Evolutionary conservation across 2,888 invertebrate species (phyloP), one percentile per base, ranked within the genome.

Genomic region (Hydroisotoma schaefferi): DNA sequence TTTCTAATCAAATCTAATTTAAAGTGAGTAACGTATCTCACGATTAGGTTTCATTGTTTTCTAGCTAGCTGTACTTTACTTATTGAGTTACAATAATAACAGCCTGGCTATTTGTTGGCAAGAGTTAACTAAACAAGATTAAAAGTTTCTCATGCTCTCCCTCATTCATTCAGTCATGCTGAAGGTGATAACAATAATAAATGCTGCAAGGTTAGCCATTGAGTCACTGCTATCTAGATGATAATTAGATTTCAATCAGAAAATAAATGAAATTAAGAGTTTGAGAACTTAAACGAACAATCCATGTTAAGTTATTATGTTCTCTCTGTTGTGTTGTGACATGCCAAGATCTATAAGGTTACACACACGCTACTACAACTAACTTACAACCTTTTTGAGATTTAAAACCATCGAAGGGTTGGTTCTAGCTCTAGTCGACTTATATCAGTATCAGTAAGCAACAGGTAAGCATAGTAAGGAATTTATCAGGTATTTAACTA

Each of bases 191-290:
- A 46, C 12, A 12, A 23, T 23, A 46, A 46, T 25, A 46, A 46
- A 20, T 46, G 20, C 20, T 46, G 25, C 46, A 46, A 46, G 46
- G 46, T 46, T 46, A 43, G 18, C 20, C 23, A 10, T 20, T 23
- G 4, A 46, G 6, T 20, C 4, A 23, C 12, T 5, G 25, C 23
- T 46, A 46, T 46, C 46, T 46, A 46, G 46, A 46, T 46, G 25
- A 37, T 40, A 53, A 53, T 53, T 53, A 53, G 53, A 53, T 53
- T 33, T 38, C 53, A 53, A 53, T 53, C 53, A 53, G 25, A 28
- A 6, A 22, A 46, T 22, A 53, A 53, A 53, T 40, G 53, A 53
- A 53, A 53, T 53, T 53, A 53, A 53, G 37, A 53, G 38, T 53
- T 33, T 40, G 38, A n/a, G n/a, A n/a, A n/a, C n/a, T n/a, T n/a